Conservation (phyloP, 2,113 vertebrate genomes). For the Phocoena sinus region DNA sequence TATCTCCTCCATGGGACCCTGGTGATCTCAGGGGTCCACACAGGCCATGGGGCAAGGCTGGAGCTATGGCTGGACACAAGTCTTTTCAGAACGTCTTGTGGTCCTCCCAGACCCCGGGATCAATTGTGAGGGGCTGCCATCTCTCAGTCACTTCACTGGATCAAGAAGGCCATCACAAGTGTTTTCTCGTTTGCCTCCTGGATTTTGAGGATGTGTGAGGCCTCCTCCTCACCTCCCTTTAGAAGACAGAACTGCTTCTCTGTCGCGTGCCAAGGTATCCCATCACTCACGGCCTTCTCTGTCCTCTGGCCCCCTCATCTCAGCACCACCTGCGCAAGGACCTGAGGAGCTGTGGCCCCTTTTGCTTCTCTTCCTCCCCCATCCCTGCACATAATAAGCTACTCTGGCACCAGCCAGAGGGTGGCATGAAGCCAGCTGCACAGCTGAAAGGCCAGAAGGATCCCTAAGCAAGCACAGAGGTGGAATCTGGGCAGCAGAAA, state of each 20-base stretch:
- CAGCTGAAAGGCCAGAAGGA: not conserved
- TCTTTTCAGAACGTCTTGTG: not conserved
- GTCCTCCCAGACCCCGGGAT: not conserved
- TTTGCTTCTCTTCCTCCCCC: not conserved
- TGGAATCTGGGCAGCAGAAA: not conserved
- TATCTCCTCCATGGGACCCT: not conserved
- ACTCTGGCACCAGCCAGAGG: not conserved
- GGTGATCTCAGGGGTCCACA: no score
- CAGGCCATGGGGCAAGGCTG: not conserved
- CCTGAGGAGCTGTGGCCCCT: not conserved
- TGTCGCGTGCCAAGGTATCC: not conserved
- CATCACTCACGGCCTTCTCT: not conserved
- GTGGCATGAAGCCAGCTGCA: not conserved
- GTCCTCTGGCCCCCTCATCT: rapidly evolving
- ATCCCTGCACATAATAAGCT: not conserved
- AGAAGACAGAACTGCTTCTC: not conserved
- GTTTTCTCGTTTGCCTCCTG: not conserved
- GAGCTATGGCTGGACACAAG: no score
- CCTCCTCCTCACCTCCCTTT: not conserved
- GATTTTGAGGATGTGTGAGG: not conserved
- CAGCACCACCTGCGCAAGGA: rapidly evolving
- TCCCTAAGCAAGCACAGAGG: not conserved
- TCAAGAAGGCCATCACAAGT: rapidly evolving
- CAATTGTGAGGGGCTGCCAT: not conserved
- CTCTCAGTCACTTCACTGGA: not conserved